Evolutionary conservation across 2,888 invertebrate species (phyloP), one percentile per base, ranked within the genome.

Genomic region (Heliconius aoede): DNA sequence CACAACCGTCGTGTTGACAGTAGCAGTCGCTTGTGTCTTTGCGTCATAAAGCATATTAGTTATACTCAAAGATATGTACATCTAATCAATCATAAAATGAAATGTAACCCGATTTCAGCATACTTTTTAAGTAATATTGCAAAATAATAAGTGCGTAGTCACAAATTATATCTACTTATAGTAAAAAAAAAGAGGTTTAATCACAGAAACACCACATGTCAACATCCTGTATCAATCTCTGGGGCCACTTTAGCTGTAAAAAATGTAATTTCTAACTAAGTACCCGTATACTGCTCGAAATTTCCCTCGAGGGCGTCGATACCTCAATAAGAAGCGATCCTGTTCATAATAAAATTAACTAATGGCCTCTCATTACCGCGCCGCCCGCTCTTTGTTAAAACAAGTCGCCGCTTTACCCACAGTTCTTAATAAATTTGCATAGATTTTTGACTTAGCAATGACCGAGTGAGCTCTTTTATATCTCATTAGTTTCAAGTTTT

Each of bases 341-440:
- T 76, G 81, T 77, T 81, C 82, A 83, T 83, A 83, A 81, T 82
- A 81, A 83, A 82, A 82, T 81, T 83, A 81, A 76, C 78, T 77
- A 83, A 80, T 81, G 84, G 82, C 81, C 87, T 86, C 83, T 88
- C 80, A 89, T 88, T 86, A 86, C 79, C 40, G 40, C 67, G 71
- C 77, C 82, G 80, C 79, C 80, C 74, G 79, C 74, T 76, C 82
- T 82, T 80, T 81, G 81, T 80, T 79, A 72, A 75, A 76, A 80
- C 72, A 78, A 76, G 64, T 76, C 77, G 78, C 82, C 82, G 82
- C 79, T 79, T 79, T 76, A 75, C 73, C 77, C 76, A 80, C 77
- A 80, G 76, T 46, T 62, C 64, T 46, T 46, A 76, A 72, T 79
- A 79, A 80, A 80, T 78, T 80, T 72, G 77, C 77, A 80, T 80